phyloP scores from a whole-genome alignment of 2,797 vertebrate species.

The Phataginus tetradactyla region DNA sequence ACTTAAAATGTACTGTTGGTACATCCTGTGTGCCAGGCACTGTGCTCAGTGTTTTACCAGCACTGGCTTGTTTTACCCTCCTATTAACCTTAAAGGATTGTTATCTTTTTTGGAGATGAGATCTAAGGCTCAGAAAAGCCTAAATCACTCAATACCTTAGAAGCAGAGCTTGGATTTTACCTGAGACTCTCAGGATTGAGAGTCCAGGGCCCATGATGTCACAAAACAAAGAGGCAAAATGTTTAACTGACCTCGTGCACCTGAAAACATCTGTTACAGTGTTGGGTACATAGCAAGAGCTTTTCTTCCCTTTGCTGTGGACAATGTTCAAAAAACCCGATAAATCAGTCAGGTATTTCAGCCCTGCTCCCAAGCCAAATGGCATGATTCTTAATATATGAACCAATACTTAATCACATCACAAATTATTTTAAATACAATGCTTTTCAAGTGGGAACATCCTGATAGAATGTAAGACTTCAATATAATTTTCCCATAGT shows the following conservation, averaged over 20 bases:
- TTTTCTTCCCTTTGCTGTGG: background rate
- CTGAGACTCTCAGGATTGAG: background rate
- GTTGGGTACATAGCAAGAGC: background rate
- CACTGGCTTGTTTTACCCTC: background rate
- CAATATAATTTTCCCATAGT: constrained; percentile 48
- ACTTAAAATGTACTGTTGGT: background rate
- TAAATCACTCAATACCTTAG: background rate
- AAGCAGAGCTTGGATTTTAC: background rate
- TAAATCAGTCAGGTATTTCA: constrained; percentile 39
- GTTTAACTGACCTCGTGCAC: background rate
- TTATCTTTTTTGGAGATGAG: background rate
- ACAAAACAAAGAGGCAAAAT: rapidly evolving
- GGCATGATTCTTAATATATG: constrained; percentile 50
- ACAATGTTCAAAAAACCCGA: background rate
- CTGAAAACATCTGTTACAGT: background rate
- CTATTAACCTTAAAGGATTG: background rate
- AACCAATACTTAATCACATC: constrained; percentile 73
- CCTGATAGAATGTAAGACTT: constrained; percentile 52
- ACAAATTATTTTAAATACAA: constrained; percentile 64
- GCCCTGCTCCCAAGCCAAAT: constrained; percentile 38
- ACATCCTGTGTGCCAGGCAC: background rate
- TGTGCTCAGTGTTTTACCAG: background rate
- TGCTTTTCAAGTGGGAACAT: constrained; percentile 47
- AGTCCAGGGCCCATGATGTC: background rate
- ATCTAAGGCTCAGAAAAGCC: background rate